phyloP scores from a whole-genome alignment of 2,113 vertebrate genomes.

The Calyptomena viridis region DNA sequence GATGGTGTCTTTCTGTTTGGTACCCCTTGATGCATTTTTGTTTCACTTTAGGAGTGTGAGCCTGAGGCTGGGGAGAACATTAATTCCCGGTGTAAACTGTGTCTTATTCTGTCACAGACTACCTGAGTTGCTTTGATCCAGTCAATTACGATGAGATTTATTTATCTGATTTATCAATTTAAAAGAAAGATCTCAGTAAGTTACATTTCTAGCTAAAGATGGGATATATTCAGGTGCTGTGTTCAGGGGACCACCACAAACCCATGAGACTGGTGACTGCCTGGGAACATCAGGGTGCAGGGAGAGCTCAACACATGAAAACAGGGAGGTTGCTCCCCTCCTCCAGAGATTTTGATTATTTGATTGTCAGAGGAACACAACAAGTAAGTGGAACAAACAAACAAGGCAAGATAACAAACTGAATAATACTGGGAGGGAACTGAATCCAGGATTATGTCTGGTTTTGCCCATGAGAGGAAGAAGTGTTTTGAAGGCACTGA shows the following conservation, averaged over 20 bases:
- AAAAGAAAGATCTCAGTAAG: background rate
- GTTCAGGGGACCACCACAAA: background rate
- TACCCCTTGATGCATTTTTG: background rate
- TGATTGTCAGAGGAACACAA: background rate
- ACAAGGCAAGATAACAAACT: background rate
- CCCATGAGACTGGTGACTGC: background rate
- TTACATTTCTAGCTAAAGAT: background rate
- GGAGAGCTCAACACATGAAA: background rate
- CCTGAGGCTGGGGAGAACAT: background rate
- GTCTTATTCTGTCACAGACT: background rate
- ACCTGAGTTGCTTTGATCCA: background rate
- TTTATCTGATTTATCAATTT: background rate
- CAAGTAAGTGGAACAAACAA: constrained; percentile 10
- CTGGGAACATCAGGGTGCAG: background rate
- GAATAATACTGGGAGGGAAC: background rate
- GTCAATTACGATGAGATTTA: background rate
- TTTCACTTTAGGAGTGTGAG: background rate
- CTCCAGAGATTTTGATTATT: background rate
- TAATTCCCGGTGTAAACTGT: background rate
- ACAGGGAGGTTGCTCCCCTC: background rate
- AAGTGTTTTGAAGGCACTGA: background rate
- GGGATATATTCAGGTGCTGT: background rate
- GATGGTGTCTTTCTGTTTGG: background rate
- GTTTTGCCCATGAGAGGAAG: background rate
- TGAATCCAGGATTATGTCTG: constrained; percentile 2